Evolutionary conservation across 2,888 invertebrate genomes (phyloP).

Genomic region (Lasioglossum oenotherae): DNA sequence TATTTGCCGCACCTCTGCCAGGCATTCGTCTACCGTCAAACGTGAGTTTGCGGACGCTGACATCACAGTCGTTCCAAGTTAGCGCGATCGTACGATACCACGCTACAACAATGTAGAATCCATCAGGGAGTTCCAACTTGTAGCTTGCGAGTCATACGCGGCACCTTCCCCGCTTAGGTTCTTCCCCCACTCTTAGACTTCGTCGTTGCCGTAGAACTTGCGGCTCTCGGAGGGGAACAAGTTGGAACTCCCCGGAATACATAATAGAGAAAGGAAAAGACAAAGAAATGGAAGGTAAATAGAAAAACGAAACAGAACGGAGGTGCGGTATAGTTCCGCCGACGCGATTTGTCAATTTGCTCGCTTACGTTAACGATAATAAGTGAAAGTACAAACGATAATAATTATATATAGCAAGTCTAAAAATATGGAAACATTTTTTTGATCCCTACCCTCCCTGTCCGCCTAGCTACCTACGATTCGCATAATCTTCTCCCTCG

Average conservation of each 20-base stretch:
- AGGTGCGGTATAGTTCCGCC: background rate
- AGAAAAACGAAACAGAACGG: constrained; percentile 6
- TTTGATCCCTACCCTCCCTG: constrained; percentile 18
- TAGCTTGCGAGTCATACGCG: too few species aligned
- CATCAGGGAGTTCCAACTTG: too few species aligned
- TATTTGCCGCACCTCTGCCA: background rate
- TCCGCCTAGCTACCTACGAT: background rate
- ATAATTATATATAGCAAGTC: constrained; percentile 58
- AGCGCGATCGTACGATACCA: constrained; percentile 14
- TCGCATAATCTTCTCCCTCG: constrained; percentile 2
- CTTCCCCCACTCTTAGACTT: too few species aligned
- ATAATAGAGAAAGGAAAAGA: constrained; percentile 2
- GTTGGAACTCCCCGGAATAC: background rate
- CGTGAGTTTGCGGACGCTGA: constrained; percentile 30
- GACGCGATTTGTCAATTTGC: constrained; percentile 16
- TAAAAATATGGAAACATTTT: constrained; percentile 66
- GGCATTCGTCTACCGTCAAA: constrained; percentile 24
- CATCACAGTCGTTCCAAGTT: constrained; percentile 56
- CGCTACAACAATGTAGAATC: constrained; percentile 1
- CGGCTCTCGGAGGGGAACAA: too few species aligned
- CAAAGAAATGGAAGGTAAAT: background rate
- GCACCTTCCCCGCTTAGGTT: too few species aligned
- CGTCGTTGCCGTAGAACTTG: too few species aligned
- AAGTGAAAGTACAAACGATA: constrained; percentile 58
- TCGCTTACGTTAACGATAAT: constrained; percentile 44